These are phyloP conservation scores for Xenopus laevis DNA, from an alignment of 2,113 vertebrate genomes.

Conservation along the genomic window DNA sequence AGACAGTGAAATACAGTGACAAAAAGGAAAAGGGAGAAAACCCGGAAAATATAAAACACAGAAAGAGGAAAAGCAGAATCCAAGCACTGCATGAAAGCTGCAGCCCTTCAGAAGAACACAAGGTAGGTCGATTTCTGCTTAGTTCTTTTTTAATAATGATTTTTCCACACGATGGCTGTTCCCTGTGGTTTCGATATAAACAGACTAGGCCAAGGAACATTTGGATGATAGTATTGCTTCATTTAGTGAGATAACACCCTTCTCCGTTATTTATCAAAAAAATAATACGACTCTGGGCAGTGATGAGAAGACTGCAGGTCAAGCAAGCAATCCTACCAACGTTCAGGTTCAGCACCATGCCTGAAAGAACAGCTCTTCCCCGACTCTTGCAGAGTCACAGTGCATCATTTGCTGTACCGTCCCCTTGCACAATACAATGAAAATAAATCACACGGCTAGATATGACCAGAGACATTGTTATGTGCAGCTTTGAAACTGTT, in stretches of 20 bases:
- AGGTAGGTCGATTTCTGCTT: constrained; percentile 13
- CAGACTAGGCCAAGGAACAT: constrained; percentile 17
- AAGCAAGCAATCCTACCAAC: neutral
- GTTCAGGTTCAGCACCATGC: constrained; percentile 17
- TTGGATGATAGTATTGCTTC: neutral
- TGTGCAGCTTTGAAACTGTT: constrained; percentile 1
- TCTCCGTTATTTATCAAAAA: neutral
- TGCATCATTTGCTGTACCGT: constrained; percentile 1
- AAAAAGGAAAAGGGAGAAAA: constrained; percentile 21
- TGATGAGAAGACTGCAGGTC: too few relatives aligned
- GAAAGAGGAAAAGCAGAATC: constrained; percentile 3
- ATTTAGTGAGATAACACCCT: neutral
- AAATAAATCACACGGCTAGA: neutral
- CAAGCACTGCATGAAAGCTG: constrained; percentile 1
- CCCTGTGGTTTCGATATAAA: neutral
- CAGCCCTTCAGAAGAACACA: neutral
- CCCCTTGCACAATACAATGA: too few relatives aligned
- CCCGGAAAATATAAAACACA: constrained; percentile 7
- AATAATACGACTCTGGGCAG: too few relatives aligned
- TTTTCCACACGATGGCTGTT: neutral
- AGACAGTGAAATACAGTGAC: constrained; percentile 30
- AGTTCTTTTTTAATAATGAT: neutral
- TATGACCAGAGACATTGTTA: constrained; percentile 1
- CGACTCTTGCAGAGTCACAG: constrained; percentile 2
- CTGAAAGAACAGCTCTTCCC: constrained; percentile 27